Evolutionary conservation across 2,888 invertebrate genomes (phyloP).

Genomic region (Cremastobaeus sp.): DNA sequence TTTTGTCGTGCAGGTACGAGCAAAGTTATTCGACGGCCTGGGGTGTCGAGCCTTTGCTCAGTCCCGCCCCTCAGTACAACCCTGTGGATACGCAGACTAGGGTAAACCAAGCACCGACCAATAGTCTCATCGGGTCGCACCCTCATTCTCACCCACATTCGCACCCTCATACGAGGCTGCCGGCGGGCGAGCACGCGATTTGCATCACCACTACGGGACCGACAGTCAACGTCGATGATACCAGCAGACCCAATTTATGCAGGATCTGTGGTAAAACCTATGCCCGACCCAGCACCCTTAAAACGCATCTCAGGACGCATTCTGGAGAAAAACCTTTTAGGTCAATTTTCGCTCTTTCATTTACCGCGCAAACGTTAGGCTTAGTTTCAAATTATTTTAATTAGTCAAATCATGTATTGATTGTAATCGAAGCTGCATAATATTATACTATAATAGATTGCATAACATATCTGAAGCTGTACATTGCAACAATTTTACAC

Average conservation of each 20-base stretch:
- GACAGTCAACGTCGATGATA: slow-evolving; percentile 83
- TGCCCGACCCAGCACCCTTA: slow-evolving; percentile 96
- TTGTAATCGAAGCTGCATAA: too few species aligned
- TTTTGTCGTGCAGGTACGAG: slow-evolving; percentile 71
- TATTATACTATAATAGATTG: too few species aligned
- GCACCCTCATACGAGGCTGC: slow-evolving; percentile 72
- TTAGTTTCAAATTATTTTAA: too few species aligned
- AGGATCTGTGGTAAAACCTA: slow-evolving; percentile 97
- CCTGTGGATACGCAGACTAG: slow-evolving; percentile 74
- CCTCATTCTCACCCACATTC: slow-evolving; percentile 73
- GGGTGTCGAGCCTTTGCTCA: slow-evolving; percentile 77
- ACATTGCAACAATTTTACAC: too few species aligned
- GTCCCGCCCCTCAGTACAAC: slow-evolving; percentile 78
- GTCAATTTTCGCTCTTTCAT: slow-evolving; percentile 6
- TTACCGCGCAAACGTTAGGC: too few species aligned
- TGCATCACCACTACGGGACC: slow-evolving; percentile 79
- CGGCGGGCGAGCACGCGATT: slow-evolving; percentile 78
- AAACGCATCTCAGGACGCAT: slow-evolving; percentile 97
- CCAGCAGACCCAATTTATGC: slow-evolving; percentile 92
- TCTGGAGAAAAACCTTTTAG: slow-evolving; percentile 95
- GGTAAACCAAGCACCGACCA: slow-evolving; percentile 75
- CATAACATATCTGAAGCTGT: too few species aligned
- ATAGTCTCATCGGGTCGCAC: slow-evolving; percentile 75
- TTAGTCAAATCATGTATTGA: too few species aligned
- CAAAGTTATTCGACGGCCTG: slow-evolving; percentile 76